phyloP scores from a whole-genome alignment of 64 coral and sea anemone species.

The Porites australiensis region DNA sequence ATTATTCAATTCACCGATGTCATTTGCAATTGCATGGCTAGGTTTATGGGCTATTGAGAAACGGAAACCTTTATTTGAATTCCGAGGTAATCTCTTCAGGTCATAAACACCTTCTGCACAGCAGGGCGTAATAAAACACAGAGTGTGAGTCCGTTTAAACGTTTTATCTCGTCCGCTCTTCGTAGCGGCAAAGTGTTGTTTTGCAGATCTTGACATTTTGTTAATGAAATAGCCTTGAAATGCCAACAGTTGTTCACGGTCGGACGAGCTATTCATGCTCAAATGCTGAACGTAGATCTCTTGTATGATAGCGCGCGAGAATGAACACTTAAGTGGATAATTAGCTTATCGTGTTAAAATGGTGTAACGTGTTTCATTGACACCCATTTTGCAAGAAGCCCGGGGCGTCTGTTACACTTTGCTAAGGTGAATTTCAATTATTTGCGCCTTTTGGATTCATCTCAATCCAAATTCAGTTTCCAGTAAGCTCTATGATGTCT shows the following conservation, averaged over 20 bases:
- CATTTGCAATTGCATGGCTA: not conserved
- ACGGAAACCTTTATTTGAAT: conserved; percentile 31
- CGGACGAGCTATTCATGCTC: not conserved
- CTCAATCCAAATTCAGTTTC: not conserved
- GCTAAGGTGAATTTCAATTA: not conserved
- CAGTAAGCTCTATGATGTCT: not conserved
- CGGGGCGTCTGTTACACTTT: not conserved
- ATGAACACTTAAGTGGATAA: conserved; percentile 39
- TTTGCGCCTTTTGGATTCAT: not conserved
- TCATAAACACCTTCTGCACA: not conserved
- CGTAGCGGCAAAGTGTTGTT: not conserved
- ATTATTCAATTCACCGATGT: not conserved
- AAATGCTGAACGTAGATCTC: not conserved
- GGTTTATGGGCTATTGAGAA: not conserved
- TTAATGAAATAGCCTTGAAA: not conserved
- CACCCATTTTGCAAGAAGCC: conserved; percentile 1
- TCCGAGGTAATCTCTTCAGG: not conserved
- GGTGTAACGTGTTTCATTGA: conserved; percentile 10
- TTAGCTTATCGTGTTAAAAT: conserved; percentile 18
- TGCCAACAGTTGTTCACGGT: not conserved
- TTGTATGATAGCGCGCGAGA: not conserved
- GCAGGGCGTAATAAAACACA: not conserved
- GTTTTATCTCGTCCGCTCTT: not conserved
- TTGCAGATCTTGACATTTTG: not conserved
- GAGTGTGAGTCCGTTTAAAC: not conserved